phyloP scores from a whole-genome alignment of 2,797 vertebrate species.

The Ptychobarbus kaznakovi region DNA sequence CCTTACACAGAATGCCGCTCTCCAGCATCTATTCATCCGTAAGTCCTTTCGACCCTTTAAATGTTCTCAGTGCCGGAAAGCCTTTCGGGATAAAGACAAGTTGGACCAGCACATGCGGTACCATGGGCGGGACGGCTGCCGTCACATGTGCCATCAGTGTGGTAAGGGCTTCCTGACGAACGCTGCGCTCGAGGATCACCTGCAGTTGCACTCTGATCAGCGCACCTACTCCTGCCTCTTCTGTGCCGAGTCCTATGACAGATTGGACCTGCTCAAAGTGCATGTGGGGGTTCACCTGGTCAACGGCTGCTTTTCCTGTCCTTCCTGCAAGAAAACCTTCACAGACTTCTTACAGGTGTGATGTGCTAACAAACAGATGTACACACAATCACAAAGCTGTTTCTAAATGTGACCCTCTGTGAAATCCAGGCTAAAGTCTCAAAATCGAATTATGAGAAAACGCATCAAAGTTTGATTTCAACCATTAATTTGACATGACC shows the following conservation, averaged over 20 bases:
- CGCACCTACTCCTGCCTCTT: slow-evolving; percentile 96
- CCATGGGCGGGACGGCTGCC: slow-evolving; percentile 91
- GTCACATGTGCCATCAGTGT: slow-evolving; percentile 93
- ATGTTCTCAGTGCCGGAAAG: slow-evolving; percentile 95
- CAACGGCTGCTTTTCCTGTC: slow-evolving; percentile 92
- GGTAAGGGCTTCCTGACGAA: slow-evolving; percentile 93
- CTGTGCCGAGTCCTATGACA: slow-evolving; percentile 91
- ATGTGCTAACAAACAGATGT: not conserved
- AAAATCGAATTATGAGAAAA: no score
- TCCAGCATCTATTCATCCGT: slow-evolving; percentile 96
- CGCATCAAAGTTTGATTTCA: no score
- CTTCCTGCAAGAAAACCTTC: slow-evolving; percentile 95
- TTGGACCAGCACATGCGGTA: slow-evolving; percentile 94
- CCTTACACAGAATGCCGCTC: slow-evolving; percentile 89
- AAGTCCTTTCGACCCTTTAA: slow-evolving; percentile 97
- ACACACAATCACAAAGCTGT: not conserved
- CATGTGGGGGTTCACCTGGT: slow-evolving; percentile 91
- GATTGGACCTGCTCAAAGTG: slow-evolving; percentile 92
- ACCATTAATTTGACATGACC: no score
- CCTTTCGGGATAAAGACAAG: slow-evolving; percentile 96
- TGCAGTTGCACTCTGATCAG: slow-evolving; percentile 92
- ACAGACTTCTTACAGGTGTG: slow-evolving; percentile 95
- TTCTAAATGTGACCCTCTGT: no score
- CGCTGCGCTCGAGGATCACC: slow-evolving; percentile 88
- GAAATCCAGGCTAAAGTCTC: no score